Evolutionary conservation across 2,113 vertebrate species (phyloP), one percentile per base, ranked within the genome.

Genomic region (Mormyrus lacerda): DNA sequence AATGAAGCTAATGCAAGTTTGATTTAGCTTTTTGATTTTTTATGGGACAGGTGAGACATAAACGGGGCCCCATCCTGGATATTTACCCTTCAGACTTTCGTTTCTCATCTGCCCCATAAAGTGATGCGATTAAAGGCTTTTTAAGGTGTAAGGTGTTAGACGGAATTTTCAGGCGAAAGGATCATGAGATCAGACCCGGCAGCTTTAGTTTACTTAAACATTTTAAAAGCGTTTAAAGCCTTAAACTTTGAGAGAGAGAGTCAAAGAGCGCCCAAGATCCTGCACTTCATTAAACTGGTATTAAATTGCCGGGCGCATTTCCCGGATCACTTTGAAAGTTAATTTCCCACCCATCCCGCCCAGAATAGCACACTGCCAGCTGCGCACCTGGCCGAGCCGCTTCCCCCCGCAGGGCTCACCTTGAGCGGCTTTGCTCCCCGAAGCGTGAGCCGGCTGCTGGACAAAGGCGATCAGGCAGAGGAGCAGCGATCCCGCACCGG

Each of bases 381-480:
- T 42, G 31, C 73, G 73, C 73, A 79, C 73, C 73, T 79, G 73
- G 73, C 31, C 13, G 1, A 42, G 31, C 79, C n/a, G 82, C 55
- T 84, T 61, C 44, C 27, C 50, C 35, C 21, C 44, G 50, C 89
- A 92, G 93, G 94, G 94, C 97, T 97, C 97, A 98, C 98, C 98
- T 97, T 97, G 98, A 92, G 94, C 91, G 92, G 94, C 94, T 96
- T 95, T 97, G 96, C 95, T 96, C 93, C 95, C 96, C 93, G 96
- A 96, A 91, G 95, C 94, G 92, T 91, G 93, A 91, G 95, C 96
- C 92, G 96, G 94, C 94, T 95, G 95, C 93, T 96, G 97, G 95
- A 99, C 97, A 96, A 97, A 95, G 95, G 93, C 94, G 92, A 98
- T 94, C 95, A 97, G 92, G 94, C 96, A 96, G 92, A 97, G 94